phyloP scores from a whole-genome alignment of 2,888 invertebrate genomes.

The Pharmacophagus antenor region DNA sequence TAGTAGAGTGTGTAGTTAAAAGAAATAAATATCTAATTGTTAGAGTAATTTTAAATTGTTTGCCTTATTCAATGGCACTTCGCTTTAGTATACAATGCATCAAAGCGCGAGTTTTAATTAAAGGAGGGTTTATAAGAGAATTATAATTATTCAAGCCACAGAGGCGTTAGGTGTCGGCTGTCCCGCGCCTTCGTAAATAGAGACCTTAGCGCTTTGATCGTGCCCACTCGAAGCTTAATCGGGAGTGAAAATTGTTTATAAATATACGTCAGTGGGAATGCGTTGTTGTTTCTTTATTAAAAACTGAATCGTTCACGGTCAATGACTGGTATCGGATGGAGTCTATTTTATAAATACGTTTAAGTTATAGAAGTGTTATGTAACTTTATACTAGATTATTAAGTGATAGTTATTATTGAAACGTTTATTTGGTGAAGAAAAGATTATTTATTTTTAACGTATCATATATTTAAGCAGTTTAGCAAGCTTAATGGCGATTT shows the following conservation, averaged over 20 bases:
- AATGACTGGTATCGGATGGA: not conserved
- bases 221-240: slow-evolving; percentile 31
- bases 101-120: slow-evolving; percentile 28
- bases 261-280: slow-evolving; percentile 28
- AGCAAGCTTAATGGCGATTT: too few relatives aligned
- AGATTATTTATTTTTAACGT: too few relatives aligned
- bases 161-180: slow-evolving; percentile 25
- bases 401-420: too few relatives aligned
- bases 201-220: slow-evolving; percentile 32
- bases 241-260: slow-evolving; percentile 32
- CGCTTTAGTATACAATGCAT: slow-evolving; percentile 17
- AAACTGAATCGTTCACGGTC: slow-evolving; percentile 17
- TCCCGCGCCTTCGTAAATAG: slow-evolving; percentile 29
- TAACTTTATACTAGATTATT: too few relatives aligned
- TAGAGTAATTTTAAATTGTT: not conserved
- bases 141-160: slow-evolving; percentile 27
- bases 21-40: not conserved
- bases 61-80: not conserved
- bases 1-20: too few relatives aligned
- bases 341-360: not conserved
- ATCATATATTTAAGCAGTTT: too few relatives aligned
- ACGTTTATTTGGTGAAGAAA: too few relatives aligned
- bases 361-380: not conserved
- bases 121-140: slow-evolving; percentile 26
- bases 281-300: slow-evolving; percentile 16